Percentiles rank a stretch among this genome's conserved stretches.
These are phyloP conservation scores for Metaphire vulgaris DNA, from an alignment of 1,140 invertebrate species.

Conservation along the genomic window DNA sequence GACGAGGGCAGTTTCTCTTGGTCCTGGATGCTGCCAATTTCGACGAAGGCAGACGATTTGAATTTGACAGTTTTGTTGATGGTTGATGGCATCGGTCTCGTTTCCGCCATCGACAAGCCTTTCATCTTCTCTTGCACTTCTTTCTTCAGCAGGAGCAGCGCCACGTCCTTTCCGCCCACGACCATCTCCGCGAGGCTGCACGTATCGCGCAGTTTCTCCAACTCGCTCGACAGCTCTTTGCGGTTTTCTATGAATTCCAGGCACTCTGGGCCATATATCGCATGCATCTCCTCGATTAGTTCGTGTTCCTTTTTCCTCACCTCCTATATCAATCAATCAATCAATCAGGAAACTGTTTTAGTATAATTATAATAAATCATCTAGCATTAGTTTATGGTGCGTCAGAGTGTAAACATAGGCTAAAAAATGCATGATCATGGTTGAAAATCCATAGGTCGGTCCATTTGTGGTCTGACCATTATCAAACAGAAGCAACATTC, in stretches of 20 bases:
- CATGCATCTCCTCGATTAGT: conserved; percentile 49
- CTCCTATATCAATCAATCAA: not conserved
- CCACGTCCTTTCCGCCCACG: conserved; percentile 47
- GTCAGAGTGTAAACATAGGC: no score
- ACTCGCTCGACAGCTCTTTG: conserved; percentile 38
- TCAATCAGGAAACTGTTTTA: not conserved
- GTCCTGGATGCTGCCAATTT: conserved; percentile 8
- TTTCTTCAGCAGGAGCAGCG: conserved; percentile 50
- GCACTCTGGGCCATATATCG: conserved; percentile 45
- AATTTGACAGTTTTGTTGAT: conserved; percentile 18
- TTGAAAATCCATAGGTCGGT: not conserved
- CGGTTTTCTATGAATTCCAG: conserved; percentile 48
- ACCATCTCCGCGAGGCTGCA: conserved; percentile 50
- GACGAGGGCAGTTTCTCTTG: not conserved
- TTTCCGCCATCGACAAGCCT: conserved; percentile 18
- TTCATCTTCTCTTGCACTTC: conserved; percentile 47
- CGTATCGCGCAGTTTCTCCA: conserved; percentile 46
- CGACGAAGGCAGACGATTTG: not conserved
- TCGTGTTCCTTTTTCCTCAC: conserved; percentile 39
- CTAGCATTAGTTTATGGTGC: no score
- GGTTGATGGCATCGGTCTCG: conserved; percentile 25
- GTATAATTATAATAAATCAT: not conserved
- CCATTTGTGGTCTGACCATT: not conserved
- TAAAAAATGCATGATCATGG: no score
- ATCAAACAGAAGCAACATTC: not conserved